These are phyloP conservation scores for Tenrec ecaudatus DNA, from an alignment of 2,113 vertebrate species.

Conservation along the genomic window DNA sequence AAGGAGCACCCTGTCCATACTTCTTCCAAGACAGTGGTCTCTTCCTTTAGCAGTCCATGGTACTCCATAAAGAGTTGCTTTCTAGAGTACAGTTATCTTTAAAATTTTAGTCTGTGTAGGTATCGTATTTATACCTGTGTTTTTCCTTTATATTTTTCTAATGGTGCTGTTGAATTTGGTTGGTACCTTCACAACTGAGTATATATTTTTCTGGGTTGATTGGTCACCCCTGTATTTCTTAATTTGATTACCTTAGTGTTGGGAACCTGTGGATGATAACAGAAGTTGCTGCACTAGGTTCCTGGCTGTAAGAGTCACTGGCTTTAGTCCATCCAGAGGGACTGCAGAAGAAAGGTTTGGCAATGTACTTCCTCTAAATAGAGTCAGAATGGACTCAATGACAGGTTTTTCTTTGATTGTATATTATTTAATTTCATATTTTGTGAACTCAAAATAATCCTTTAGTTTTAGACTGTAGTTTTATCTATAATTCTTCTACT, in stretches of 20 bases:
- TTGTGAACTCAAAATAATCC: constrained; percentile 32
- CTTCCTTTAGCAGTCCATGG: too few species aligned
- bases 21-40: too few species aligned
- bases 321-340: background rate
- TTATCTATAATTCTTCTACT: constrained; percentile 15
- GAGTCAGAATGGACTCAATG: background rate
- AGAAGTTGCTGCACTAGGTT: background rate
- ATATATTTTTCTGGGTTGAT: constrained; percentile 4
- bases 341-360: background rate
- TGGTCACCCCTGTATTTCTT: background rate
- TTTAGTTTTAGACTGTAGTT: constrained; percentile 14
- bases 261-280: background rate
- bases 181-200: background rate
- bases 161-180: background rate
- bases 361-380: background rate
- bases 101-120: too few species aligned
- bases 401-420: background rate
- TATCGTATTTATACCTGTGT: too few species aligned
- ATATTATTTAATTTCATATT: constrained; percentile 23
- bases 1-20: too few species aligned
- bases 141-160: constrained; percentile 30
- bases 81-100: too few species aligned
- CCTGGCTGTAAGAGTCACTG: background rate
- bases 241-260: constrained; percentile 21
- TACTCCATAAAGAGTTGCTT: too few species aligned